Evolutionary conservation across 2,797 vertebrate species (phyloP).

Genomic region (Coregonus suidteri): DNA sequence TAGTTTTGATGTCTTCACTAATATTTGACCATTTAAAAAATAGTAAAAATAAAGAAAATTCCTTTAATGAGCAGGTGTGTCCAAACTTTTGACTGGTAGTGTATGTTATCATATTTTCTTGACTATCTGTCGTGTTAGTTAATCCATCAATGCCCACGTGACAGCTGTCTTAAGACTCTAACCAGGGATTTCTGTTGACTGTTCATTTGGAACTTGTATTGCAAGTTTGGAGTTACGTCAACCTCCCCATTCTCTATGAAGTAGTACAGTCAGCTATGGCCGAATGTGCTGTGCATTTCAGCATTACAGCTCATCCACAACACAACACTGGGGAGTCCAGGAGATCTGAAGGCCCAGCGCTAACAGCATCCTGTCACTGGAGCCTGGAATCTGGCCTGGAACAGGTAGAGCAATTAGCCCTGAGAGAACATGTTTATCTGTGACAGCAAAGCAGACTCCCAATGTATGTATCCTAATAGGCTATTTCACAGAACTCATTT

Average conservation of each 20-base stretch:
- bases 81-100: too few species aligned
- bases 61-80: too few species aligned
- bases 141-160: conserved; percentile 47
- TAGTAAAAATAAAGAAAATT: too few species aligned
- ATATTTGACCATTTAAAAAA: too few species aligned
- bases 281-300: conserved; percentile 43
- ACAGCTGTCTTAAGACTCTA: conserved; percentile 47
- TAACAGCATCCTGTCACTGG: conserved; percentile 55
- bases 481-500: conserved; percentile 82
- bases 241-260: not conserved
- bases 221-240: conserved; percentile 9
- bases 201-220: conserved; percentile 54
- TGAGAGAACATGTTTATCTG: conserved; percentile 68
- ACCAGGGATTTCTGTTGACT: conserved; percentile 32
- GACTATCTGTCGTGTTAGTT: conserved; percentile 47
- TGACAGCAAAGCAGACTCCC: conserved; percentile 64
- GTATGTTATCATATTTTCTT: conserved; percentile 42
- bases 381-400: conserved; percentile 54
- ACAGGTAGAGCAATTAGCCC: conserved; percentile 72
- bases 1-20: too few species aligned
- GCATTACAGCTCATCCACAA: conserved; percentile 40
- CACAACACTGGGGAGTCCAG: conserved; percentile 21
- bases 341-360: conserved; percentile 62
- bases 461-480: conserved; percentile 75
- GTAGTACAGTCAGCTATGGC: conserved; percentile 38